Evolutionary conservation across 2,797 vertebrate species (phyloP).

Genomic region (Peromyscus nudipes): DNA sequence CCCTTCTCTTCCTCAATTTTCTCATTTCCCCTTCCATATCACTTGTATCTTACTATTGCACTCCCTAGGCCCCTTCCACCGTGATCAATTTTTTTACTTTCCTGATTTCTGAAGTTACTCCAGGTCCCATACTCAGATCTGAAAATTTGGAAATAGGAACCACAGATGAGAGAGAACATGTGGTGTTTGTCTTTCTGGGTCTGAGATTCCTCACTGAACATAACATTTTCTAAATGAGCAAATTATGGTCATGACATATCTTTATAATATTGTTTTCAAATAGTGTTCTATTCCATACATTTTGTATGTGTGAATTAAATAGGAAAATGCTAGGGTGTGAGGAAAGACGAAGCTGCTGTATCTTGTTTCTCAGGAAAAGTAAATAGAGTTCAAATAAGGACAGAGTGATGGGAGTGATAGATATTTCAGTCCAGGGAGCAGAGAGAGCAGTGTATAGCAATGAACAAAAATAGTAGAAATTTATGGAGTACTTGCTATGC

Average conservation of each 20-base stretch:
- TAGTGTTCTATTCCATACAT: background rate
- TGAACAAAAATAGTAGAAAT: constrained; percentile 35
- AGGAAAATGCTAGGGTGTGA: background rate
- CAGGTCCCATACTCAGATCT: background rate
- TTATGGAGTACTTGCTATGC: background rate
- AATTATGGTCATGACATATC: constrained; percentile 28
- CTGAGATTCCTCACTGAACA: background rate
- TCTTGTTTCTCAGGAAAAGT: constrained; percentile 50
- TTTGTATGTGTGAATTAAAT: constrained; percentile 26
- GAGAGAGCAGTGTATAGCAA: background rate
- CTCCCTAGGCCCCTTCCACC: background rate
- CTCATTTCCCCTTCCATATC: background rate
- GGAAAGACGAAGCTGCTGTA: background rate
- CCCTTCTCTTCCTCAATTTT: background rate
- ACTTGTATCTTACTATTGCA: background rate
- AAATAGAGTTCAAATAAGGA: constrained; percentile 13
- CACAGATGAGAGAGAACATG: background rate
- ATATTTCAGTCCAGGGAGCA: constrained; percentile 13
- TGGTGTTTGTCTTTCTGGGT: background rate
- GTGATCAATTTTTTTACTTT: background rate
- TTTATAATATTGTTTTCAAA: constrained; percentile 2
- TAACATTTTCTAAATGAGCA: background rate
- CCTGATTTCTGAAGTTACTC: background rate
- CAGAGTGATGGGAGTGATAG: background rate
- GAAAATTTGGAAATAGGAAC: background rate